Conservation (phyloP, 2,797 vertebrate genomes). For the Lutjanus argentimaculatus region DNA sequence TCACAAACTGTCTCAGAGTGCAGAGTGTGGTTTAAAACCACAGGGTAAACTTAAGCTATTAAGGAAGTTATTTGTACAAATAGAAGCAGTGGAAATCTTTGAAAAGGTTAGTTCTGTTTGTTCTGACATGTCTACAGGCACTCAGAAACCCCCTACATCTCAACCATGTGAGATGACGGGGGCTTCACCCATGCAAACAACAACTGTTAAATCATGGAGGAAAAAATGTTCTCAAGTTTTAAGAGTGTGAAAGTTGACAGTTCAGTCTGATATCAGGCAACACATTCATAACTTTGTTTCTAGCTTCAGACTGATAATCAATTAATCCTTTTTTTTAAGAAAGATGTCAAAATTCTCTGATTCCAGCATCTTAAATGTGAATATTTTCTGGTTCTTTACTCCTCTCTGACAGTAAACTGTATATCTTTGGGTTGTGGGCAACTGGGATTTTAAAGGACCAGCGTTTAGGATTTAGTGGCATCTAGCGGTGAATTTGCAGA, state of each 20-base stretch:
- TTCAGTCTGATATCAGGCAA: no score
- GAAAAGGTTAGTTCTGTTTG: not conserved
- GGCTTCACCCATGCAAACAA: not conserved
- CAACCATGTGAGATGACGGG: not conserved
- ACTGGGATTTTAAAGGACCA: no score
- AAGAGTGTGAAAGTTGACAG: not conserved
- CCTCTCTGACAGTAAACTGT: no score
- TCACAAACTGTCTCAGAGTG: not conserved
- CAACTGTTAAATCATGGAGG: not conserved
- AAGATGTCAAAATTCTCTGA: no score
- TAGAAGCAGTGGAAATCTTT: not conserved
- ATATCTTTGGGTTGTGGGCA: no score
- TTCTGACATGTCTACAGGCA: not conserved
- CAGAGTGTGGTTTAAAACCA: not conserved
- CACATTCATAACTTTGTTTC: no score
- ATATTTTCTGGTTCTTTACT: no score
- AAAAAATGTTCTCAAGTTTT: not conserved
- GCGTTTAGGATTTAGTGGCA: no score
- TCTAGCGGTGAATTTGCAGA: no score
- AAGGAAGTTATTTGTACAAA: not conserved
- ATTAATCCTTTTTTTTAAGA: no score
- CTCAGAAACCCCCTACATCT: not conserved
- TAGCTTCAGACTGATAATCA: no score
- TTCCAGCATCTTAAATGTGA: no score
- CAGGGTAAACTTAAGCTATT: not conserved